phyloP scores from a whole-genome alignment of 2,888 invertebrate species.

The Hydrotaea cyrtoneurina region DNA sequence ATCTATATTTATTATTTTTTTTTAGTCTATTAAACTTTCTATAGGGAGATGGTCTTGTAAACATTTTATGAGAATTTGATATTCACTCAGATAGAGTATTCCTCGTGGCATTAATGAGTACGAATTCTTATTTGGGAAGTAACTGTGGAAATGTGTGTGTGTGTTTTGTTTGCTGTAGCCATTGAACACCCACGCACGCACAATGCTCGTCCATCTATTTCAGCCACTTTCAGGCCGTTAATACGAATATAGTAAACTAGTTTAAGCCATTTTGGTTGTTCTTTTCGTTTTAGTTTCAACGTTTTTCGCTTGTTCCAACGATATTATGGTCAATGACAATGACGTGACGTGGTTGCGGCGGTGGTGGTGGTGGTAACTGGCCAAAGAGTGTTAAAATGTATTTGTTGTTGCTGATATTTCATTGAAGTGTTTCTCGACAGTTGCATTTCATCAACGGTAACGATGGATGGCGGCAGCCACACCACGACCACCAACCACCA shows the following conservation, averaged over 20 bases:
- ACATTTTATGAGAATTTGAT: too few relatives aligned
- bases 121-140: too few relatives aligned
- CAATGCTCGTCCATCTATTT: neutral
- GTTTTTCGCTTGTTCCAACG: slow-evolving; percentile 33
- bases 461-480: neutral
- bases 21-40: too few relatives aligned
- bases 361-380: slow-evolving; percentile 50
- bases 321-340: slow-evolving; percentile 65
- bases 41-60: too few relatives aligned
- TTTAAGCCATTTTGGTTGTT: slow-evolving; percentile 38
- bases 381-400: slow-evolving; percentile 18
- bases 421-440: slow-evolving; percentile 26
- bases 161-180: neutral
- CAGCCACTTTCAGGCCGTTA: neutral
- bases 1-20: too few relatives aligned
- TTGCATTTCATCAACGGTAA: slow-evolving; percentile 51
- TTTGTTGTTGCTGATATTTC: neutral
- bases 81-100: too few relatives aligned
- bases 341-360: too few relatives aligned
- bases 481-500: neutral
- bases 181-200: neutral
- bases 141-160: neutral
- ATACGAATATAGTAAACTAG: slow-evolving; percentile 27
- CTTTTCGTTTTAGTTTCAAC: neutral
- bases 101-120: too few relatives aligned